Conservation (phyloP, 2,797 vertebrate species). For the Eulemur coronatus region DNA sequence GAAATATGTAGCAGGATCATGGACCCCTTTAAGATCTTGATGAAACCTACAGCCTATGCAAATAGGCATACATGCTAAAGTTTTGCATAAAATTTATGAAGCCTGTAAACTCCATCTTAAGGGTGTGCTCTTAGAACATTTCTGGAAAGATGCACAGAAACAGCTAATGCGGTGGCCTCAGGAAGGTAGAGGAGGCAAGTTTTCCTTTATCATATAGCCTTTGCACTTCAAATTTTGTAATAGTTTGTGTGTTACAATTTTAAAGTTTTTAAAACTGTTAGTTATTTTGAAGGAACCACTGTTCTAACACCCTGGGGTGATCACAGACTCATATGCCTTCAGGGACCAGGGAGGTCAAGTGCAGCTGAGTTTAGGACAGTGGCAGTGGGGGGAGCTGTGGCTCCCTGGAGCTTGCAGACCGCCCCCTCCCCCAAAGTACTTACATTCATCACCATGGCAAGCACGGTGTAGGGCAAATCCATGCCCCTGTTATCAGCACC, state of each 20-base stretch:
- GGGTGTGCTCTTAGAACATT: neutral
- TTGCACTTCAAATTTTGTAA: neutral
- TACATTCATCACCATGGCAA: neutral
- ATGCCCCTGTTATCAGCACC: neutral
- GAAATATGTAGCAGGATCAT: neutral
- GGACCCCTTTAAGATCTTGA: neutral
- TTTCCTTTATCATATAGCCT: neutral
- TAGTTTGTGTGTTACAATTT: neutral
- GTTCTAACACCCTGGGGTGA: neutral
- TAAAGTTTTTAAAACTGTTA: neutral
- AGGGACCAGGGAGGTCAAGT: neutral
- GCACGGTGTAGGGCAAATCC: neutral
- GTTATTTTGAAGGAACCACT: neutral
- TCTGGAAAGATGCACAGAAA: neutral
- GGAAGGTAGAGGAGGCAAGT: neutral
- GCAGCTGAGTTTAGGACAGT: neutral
- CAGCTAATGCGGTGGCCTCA: neutral
- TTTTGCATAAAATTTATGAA: neutral
- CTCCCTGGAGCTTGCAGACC: neutral
- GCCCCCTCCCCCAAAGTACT: neutral
- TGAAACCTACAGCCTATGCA: neutral
- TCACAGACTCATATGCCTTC: neutral
- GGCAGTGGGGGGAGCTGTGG: neutral
- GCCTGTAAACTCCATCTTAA: neutral
- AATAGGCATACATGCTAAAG: neutral